Percentiles rank a stretch among this genome's conserved stretches.
These are phyloP conservation scores for Chrysopa pallens DNA, from an alignment of 1,140 invertebrate genomes.

Conservation along the genomic window DNA sequence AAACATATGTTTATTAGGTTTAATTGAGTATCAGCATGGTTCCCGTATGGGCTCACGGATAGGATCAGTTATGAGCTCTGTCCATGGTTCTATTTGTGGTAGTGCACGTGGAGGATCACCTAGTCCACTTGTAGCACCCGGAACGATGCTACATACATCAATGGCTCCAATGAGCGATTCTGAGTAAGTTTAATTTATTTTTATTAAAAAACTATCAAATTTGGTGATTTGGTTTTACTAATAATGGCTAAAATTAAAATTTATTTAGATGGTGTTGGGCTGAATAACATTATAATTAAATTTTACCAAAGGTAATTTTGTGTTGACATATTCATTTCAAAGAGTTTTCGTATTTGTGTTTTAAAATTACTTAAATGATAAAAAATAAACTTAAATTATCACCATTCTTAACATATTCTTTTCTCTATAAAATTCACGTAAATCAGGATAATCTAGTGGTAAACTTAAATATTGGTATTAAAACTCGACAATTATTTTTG, in stretches of 20 bases:
- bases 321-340: not conserved
- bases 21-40: conserved; percentile 15
- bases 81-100: conserved; percentile 23
- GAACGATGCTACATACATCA: not conserved
- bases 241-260: not conserved
- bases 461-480: too few relatives aligned
- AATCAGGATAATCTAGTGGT: too few relatives aligned
- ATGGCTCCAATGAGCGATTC: not conserved
- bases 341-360: too few relatives aligned
- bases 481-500: too few relatives aligned
- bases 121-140: not conserved
- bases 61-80: conserved; percentile 17
- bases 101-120: conserved; percentile 15
- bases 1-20: not conserved
- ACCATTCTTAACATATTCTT: too few relatives aligned
- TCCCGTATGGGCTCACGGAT: conserved; percentile 24
- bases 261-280: not conserved
- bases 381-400: too few relatives aligned
- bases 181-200: not conserved
- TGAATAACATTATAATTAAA: not conserved
- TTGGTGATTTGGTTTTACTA: not conserved
- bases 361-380: too few relatives aligned
- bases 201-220: not conserved
- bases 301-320: not conserved
- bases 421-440: too few relatives aligned